A percentile compares a stretch with the other conserved stretches of the same genome.
Evolutionary conservation across 1,140 invertebrate genomes (phyloP).

Genomic region (Campoletis sonorensis): DNA sequence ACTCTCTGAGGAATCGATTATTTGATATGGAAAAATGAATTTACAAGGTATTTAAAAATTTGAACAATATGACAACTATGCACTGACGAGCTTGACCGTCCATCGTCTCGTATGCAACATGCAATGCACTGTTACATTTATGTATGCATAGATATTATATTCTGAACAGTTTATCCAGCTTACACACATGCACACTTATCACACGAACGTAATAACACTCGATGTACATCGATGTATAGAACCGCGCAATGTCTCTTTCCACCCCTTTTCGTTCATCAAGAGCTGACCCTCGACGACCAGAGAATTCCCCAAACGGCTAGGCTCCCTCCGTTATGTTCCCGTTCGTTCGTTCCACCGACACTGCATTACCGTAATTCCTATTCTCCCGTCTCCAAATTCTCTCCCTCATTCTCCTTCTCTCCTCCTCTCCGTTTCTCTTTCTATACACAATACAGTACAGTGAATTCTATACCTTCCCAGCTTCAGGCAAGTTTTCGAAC

Average conservation of each 20-base stretch:
- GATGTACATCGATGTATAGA: neutral
- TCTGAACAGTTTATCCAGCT: neutral
- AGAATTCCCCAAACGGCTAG: slow-evolving; percentile 47
- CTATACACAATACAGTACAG: neutral
- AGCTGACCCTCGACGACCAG: slow-evolving; percentile 41
- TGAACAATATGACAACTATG: too few species aligned
- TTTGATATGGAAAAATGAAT: too few species aligned
- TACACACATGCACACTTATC: neutral
- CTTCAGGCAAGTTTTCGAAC: slow-evolving; percentile 19
- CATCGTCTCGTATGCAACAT: neutral
- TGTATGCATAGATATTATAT: slow-evolving; percentile 9
- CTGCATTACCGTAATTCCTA: slow-evolving; percentile 50
- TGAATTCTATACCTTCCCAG: slow-evolving; percentile 27
- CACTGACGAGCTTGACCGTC: too few species aligned
- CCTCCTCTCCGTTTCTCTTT: neutral
- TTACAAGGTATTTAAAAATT: too few species aligned
- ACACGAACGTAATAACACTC: neutral
- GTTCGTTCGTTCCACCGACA: slow-evolving; percentile 34
- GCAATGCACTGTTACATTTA: neutral
- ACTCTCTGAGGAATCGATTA: too few species aligned
- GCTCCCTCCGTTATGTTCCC: slow-evolving; percentile 15
- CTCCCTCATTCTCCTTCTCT: neutral
- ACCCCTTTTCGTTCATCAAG: slow-evolving; percentile 31
- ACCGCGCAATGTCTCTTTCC: slow-evolving; percentile 19
- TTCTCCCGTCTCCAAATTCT: slow-evolving; percentile 44